Evolutionary conservation across 2,113 vertebrate genomes (phyloP).

Genomic region (Sander lucioperca): DNA sequence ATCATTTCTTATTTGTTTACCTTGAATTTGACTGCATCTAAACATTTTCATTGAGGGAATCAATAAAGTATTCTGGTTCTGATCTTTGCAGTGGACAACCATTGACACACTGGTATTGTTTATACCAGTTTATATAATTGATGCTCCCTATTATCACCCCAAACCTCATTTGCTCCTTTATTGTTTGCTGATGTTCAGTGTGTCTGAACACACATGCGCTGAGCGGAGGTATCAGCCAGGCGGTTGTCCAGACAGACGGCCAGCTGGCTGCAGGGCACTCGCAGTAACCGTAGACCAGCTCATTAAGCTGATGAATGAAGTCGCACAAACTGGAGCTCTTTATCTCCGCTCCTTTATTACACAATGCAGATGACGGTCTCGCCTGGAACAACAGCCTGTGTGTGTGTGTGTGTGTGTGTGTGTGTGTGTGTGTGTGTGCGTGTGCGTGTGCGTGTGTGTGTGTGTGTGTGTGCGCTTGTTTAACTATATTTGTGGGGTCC

Average conservation of each 20-base stretch:
- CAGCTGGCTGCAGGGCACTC: conserved; percentile 37
- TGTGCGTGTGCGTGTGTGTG: neutral
- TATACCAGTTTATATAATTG: neutral
- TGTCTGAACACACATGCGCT: neutral
- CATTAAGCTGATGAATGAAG: conserved; percentile 47
- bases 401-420: neutral
- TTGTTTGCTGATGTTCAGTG: neutral
- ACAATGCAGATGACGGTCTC: neutral
- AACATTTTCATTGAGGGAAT: no score
- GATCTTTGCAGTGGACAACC: neutral
- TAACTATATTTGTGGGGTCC: no score
- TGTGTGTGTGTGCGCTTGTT: neutral
- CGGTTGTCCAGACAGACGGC: conserved; percentile 20
- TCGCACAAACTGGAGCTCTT: conserved; percentile 37
- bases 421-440: conserved; percentile 2
- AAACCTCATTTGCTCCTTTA: neutral
- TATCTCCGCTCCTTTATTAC: conserved; percentile 21
- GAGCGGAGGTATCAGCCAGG: conserved; percentile 1
- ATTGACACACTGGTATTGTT: no score
- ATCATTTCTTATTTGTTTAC: no score
- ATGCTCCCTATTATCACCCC: neutral
- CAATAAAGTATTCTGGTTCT: no score
- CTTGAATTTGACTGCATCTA: no score
- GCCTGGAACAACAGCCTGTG: conserved; percentile 1
- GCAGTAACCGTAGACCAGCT: neutral